Percentiles rank a stretch among this genome's conserved stretches.
phyloP scores from a whole-genome alignment of 2,888 invertebrate genomes.

The Subacronicta megacephala region DNA sequence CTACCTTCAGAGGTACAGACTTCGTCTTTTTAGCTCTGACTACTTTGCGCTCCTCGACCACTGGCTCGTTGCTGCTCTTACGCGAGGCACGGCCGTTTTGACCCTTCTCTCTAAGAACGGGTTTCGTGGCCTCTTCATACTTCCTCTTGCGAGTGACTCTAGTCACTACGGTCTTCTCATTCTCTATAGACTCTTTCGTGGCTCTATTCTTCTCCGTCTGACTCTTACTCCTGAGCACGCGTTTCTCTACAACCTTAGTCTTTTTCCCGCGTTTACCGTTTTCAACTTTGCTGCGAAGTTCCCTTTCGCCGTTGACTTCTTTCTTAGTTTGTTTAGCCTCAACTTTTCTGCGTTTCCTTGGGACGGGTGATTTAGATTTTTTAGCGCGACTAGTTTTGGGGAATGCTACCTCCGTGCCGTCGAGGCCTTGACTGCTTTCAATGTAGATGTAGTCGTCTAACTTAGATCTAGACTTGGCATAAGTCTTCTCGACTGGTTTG shows the following conservation, averaged over 20 bases:
- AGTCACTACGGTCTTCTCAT: slow-evolving; percentile 73
- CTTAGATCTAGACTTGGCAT: slow-evolving; percentile 79
- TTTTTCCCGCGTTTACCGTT: slow-evolving; percentile 47
- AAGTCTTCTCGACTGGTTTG: slow-evolving; percentile 83
- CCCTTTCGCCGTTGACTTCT: slow-evolving; percentile 60
- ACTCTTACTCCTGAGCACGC: slow-evolving; percentile 58
- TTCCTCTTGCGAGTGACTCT: slow-evolving; percentile 77
- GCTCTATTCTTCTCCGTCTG: slow-evolving; percentile 65
- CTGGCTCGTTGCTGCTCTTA: slow-evolving; percentile 61
- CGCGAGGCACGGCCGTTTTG: slow-evolving; percentile 75
- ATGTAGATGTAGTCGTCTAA: slow-evolving; percentile 84
- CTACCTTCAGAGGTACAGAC: slow-evolving; percentile 57
- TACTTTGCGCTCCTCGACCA: slow-evolving; percentile 65
- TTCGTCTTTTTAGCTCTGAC: slow-evolving; percentile 69
- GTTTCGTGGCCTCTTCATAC: slow-evolving; percentile 75
- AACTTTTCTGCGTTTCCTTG: slow-evolving; percentile 81
- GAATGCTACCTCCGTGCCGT: slow-evolving; percentile 78
- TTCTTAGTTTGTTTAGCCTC: slow-evolving; percentile 64
- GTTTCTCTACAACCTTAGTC: slow-evolving; percentile 54
- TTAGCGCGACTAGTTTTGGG: slow-evolving; percentile 72
- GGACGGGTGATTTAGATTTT: slow-evolving; percentile 74
- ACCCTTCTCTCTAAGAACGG: slow-evolving; percentile 82
- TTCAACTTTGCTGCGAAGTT: slow-evolving; percentile 65
- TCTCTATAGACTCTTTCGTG: slow-evolving; percentile 84
- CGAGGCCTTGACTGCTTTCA: slow-evolving; percentile 79